Base-by-base conservation (phyloP, 2,113 vertebrate genomes). In the Lutjanus erythropterus region DNA sequence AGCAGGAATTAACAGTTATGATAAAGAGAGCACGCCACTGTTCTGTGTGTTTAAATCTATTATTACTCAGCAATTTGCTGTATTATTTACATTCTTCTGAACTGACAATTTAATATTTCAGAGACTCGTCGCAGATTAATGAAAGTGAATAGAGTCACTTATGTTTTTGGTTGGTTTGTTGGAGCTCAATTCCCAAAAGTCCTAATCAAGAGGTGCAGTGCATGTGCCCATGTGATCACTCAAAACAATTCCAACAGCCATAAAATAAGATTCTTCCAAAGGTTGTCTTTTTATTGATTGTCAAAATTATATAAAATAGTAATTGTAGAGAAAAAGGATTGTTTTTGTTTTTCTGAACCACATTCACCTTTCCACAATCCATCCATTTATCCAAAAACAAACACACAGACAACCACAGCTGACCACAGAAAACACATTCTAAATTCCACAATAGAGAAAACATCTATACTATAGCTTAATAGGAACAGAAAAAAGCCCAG, bases 1-100 rank as follows among this genome's bases (percentile, higher is more conserved):
- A 66, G 42, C 19, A 61, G 42, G 60, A 86, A 83, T 78, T 56
- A 80, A 78, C 52, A 69, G 71, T 85, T 90, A 53, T 71, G 82
- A 81, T 74, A 79, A 33, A 80, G 69, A 80, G 31, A 74, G 37
- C 18, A 37, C 12, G 29, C 42, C 35, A 41, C 35, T 47, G 7
- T 58, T 59, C 14, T 77, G 29, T 49, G 29, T 21, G 46, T 71
- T 69, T 70, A 2, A 47, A 52, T 74, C 55, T 47, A 37, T 25
- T 35, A 50, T 74, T 60, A 23, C 35, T 66, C 35, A 47, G 35
- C 35, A 15, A 35, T 41, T 10, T 44, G 31, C 6, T 21, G 7
- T 47, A 49, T 66, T 37, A 4, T 41, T 58, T 60, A 35, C 21
- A 70, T 65, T 33, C 6, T 33, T 23, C 18, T 42, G 9, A 61